Percentiles rank a stretch among this genome's conserved stretches.
Evolutionary conservation across 30 jellyfish, hydroid and myxozoan species (phyloP).

Genomic region (Pelagia noctiluca): DNA sequence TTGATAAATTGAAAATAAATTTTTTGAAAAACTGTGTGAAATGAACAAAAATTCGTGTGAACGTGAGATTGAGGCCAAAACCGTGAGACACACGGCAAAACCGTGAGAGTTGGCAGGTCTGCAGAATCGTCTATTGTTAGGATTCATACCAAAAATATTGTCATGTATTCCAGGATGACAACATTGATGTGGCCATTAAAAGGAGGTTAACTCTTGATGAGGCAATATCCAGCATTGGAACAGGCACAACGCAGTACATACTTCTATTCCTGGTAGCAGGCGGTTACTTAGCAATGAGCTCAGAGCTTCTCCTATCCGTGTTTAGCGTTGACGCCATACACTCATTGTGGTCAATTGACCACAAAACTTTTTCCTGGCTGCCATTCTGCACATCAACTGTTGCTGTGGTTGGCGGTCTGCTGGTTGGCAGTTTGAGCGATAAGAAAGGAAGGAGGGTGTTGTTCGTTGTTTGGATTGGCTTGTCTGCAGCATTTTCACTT

Average conservation of each 20-base stretch:
- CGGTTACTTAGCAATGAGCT: conserved; percentile 67
- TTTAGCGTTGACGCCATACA: conserved; percentile 45
- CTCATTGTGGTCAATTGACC: conserved; percentile 44
- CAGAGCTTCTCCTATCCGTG: conserved; percentile 70
- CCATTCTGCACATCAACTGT: conserved; percentile 52
- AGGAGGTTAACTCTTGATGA: conserved; percentile 52
- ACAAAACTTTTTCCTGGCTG: conserved; percentile 47
- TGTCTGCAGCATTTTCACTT: conserved; percentile 48
- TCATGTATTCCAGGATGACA: too few relatives aligned
- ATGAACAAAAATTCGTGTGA: too few relatives aligned
- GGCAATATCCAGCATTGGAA: conserved; percentile 44
- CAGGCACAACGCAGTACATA: conserved; percentile 45
- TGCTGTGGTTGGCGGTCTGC: conserved; percentile 45
- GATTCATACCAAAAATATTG: too few relatives aligned
- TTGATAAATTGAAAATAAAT: too few relatives aligned
- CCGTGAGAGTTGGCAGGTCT: too few relatives aligned
- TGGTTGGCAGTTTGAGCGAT: conserved; percentile 60
- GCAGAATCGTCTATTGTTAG: too few relatives aligned
- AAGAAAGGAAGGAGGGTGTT: conserved; percentile 60
- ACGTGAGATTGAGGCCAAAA: too few relatives aligned
- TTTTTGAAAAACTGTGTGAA: too few relatives aligned
- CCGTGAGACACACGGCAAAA: too few relatives aligned
- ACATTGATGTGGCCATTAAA: too few relatives aligned
- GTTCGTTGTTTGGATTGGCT: conserved; percentile 42
- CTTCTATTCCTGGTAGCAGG: conserved; percentile 54